phyloP scores from a whole-genome alignment of 2,888 invertebrate genomes.

The Aquatica leii region DNA sequence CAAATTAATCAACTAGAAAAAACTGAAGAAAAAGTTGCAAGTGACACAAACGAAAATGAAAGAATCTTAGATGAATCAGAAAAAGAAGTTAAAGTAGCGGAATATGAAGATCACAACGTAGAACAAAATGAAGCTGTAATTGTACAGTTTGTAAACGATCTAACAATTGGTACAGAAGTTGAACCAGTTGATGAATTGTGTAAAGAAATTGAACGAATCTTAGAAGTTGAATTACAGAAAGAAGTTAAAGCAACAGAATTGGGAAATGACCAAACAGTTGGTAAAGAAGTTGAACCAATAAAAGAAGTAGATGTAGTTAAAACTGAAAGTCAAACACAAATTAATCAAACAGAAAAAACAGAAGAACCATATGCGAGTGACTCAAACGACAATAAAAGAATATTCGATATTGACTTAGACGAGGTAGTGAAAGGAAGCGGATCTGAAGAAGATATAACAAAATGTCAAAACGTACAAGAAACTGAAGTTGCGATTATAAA shows the following conservation, averaged over 20 bases:
- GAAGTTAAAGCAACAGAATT: neutral
- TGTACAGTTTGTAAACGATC: no score
- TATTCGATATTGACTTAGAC: neutral
- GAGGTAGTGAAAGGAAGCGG: neutral
- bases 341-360: constrained; percentile 16
- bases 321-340: no score
- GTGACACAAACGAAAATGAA: neutral
- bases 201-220: constrained; percentile 11
- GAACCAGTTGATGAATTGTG: constrained; percentile 19
- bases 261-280: no score
- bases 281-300: no score
- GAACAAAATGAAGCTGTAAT: no score
- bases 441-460: no score
- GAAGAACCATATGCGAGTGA: neutral
- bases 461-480: neutral
- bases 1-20: neutral
- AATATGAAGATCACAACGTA: no score
- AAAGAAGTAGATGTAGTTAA: constrained; percentile 18
- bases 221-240: no score
- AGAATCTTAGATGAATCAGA: no score
- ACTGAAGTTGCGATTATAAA: neutral
- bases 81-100: neutral
- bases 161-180: no score
- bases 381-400: no score
- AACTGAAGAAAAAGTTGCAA: neutral